A percentile compares a stretch with the other conserved stretches of the same genome.
Conservation (phyloP, 2,888 invertebrate genomes). For the Fragum whitleyi region DNA sequence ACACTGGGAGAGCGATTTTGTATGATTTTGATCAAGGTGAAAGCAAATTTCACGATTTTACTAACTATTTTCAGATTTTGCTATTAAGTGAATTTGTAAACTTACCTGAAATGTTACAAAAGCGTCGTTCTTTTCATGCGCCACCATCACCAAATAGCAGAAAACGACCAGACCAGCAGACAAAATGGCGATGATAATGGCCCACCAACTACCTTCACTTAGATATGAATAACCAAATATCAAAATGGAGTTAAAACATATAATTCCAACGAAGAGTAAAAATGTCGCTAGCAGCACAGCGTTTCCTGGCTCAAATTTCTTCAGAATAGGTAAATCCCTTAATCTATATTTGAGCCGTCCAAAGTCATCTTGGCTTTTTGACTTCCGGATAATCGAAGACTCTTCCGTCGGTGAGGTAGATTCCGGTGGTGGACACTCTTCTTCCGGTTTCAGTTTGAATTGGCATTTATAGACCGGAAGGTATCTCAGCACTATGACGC, state of each 20-base stretch:
- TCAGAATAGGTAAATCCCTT: conserved; percentile 91
- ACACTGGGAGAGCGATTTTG: too few relatives aligned
- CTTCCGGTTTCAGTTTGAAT: conserved; percentile 82
- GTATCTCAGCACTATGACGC: conserved; percentile 94
- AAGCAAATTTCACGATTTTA: too few relatives aligned
- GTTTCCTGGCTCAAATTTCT: conserved; percentile 91
- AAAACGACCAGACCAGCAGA: conserved; percentile 77
- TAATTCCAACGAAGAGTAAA: conserved; percentile 88
- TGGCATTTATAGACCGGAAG: conserved; percentile 85
- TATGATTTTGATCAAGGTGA: too few relatives aligned
- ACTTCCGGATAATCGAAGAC: conserved; percentile 76
- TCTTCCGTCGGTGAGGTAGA: conserved; percentile 68
- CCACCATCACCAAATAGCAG: conserved; percentile 81
- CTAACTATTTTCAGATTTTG: too few relatives aligned
- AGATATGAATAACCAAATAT: conserved; percentile 87
- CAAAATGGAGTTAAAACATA: conserved; percentile 85
- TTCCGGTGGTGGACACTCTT: conserved; percentile 41
- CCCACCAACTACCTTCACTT: conserved; percentile 89
- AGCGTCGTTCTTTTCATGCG: conserved; percentile 84
- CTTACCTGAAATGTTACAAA: conserved; percentile 84
- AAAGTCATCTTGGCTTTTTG: conserved; percentile 86
- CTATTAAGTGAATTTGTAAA: too few relatives aligned
- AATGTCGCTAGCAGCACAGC: conserved; percentile 89
- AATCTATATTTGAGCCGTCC: conserved; percentile 90
- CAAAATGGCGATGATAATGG: conserved; percentile 87